These are phyloP conservation scores for human (Homo sapiens) DNA, from an alignment of 2,113 vertebrate genomes.

Conservation along the genomic window GRCh38 chr6:37071501-37072000, in stretches of 20 bases:
- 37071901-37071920: background rate
- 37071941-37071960: background rate
- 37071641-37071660: background rate
- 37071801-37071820: background rate
- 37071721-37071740: background rate
- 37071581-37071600: background rate
- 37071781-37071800: background rate
- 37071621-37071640: background rate
- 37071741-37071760: background rate
- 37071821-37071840: background rate
- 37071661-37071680: background rate
- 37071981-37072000: background rate
- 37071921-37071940: background rate
- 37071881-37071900: background rate
- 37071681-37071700: background rate
- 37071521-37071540: background rate
- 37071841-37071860: background rate
- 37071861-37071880: background rate
- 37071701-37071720: background rate
- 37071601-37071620: background rate
- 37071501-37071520: background rate
- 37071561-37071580: background rate
- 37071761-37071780: background rate
- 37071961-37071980: background rate
- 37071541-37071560: background rate